Evolutionary conservation across 2,888 invertebrate genomes (phyloP).

Genomic region (Epiblema foenella): DNA sequence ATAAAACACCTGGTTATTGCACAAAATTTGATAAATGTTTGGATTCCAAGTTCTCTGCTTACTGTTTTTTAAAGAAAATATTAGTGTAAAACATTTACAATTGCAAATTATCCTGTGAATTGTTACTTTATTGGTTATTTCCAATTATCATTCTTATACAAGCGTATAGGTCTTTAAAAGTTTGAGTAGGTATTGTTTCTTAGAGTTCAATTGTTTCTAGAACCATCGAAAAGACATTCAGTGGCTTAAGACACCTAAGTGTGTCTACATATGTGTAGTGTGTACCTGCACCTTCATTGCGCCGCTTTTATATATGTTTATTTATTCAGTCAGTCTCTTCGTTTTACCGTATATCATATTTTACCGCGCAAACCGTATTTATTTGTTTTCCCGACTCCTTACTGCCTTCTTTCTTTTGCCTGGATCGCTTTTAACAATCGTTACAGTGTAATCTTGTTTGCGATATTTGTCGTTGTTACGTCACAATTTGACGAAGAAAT

Average conservation of each 20-base stretch:
- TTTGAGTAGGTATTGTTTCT: too few relatives aligned
- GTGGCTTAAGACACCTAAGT: neutral
- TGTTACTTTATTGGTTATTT: too few relatives aligned
- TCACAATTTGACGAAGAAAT: neutral
- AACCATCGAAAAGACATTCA: neutral
- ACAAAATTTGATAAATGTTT: too few relatives aligned
- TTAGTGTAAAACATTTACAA: too few relatives aligned
- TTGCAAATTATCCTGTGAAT: too few relatives aligned
- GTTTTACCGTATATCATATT: slow-evolving; percentile 31
- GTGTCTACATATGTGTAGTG: neutral
- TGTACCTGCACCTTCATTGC: too few relatives aligned
- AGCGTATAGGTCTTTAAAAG: too few relatives aligned
- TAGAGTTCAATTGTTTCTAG: neutral
- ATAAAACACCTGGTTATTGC: neutral
- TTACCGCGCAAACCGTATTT: slow-evolving; percentile 26
- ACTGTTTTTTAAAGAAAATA: too few relatives aligned
- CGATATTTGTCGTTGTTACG: neutral
- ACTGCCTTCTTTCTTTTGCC: neutral
- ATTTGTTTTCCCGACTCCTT: slow-evolving; percentile 20
- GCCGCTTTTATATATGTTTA: slow-evolving; percentile 28
- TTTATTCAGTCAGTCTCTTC: slow-evolving; percentile 22
- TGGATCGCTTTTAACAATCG: slow-evolving; percentile 15
- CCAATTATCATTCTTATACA: too few relatives aligned
- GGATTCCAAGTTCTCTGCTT: too few relatives aligned
- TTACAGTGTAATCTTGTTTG: neutral